Base-by-base conservation (phyloP, 2,888 invertebrate genomes). In the Archips xylosteana region DNA sequence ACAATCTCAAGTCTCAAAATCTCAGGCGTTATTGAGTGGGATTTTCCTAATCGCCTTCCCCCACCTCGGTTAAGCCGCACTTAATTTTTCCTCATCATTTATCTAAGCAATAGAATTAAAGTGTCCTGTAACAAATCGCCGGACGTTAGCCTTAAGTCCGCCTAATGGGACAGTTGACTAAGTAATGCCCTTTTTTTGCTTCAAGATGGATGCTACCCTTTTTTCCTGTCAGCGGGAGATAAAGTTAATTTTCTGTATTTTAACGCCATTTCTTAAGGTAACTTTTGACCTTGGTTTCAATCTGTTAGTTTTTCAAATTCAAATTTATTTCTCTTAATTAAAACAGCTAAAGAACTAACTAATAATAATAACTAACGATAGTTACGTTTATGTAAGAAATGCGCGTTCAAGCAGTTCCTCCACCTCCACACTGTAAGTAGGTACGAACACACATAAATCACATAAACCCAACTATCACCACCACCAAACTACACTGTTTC, bases 111-210 rank as follows among this genome's bases (percentile, higher is more conserved):
- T 80, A 82, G 80, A 82, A 82, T 81, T 80, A 79, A 71, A 75
- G 71, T 71, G 76, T 67, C 70, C 75, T 47, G 76, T 78, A 76
- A 83, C 80, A 81, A 82, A 83, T 82, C 68, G 77, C 70, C 75
- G 73, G 79, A 79, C 81, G 81, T 82, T 80, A 77, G 70, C 74
- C 78, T 74, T 77, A 79, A 80, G 78, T 78, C 79, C 75, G 64
- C 76, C 78, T 80, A 81, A 83, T 82, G 80, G 78, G 78, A 75
- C 79, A 79, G 78, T 80, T 82, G 79, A 82, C 81, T 79, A 76
- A 76, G 75, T 80, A 81, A 82, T 80, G 81, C 74, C 76, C 76
- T 78, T 78, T 82, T 45, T 82, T 80, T 78, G 70, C 76, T 70
- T 73, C 70, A 36, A 70, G 81, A 83, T 80, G 79, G 80, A 83